These are phyloP conservation scores for Aphelinus certus DNA, from an alignment of 1,140 invertebrate genomes.

Conservation along the genomic window DNA sequence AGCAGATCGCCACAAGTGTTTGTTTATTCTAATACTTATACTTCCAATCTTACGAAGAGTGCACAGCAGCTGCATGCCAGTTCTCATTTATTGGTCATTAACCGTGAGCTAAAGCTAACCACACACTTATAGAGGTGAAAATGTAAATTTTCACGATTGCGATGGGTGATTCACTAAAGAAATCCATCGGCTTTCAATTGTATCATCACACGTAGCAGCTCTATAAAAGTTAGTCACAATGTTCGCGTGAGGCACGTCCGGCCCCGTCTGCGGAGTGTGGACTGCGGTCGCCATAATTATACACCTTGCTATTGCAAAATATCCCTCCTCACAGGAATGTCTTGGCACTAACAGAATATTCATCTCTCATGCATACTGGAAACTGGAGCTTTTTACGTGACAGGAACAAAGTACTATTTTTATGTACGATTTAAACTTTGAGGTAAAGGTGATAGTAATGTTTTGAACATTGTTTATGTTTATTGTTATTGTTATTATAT, in stretches of 20 bases:
- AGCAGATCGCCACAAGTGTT: slow-evolving; percentile 22
- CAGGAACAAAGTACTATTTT: no score
- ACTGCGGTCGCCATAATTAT: slow-evolving; percentile 20
- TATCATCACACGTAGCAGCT: slow-evolving; percentile 29
- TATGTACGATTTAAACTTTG: no score
- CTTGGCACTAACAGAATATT: not conserved
- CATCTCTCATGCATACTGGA: slow-evolving; percentile 10
- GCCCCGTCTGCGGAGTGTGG: no score
- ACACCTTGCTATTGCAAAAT: slow-evolving; percentile 24
- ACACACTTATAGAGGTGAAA: not conserved
- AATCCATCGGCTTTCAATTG: slow-evolving; percentile 19
- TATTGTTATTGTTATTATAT: slow-evolving; percentile 32
- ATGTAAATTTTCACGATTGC: slow-evolving; percentile 7
- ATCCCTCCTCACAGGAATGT: slow-evolving; percentile 12
- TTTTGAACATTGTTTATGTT: not conserved
- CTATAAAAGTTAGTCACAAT: slow-evolving; percentile 22
- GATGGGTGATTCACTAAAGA: slow-evolving; percentile 11
- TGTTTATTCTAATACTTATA: slow-evolving; percentile 21
- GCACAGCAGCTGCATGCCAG: no score
- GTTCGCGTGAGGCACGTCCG: slow-evolving; percentile 1
- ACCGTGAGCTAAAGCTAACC: no score
- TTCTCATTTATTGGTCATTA: not conserved
- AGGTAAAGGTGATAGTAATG: not conserved
- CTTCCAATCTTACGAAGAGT: slow-evolving; percentile 11
- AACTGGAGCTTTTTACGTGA: not conserved